These are phyloP conservation scores for Volucella inflata DNA, from an alignment of 2,888 invertebrate species.

Conservation along the genomic window DNA sequence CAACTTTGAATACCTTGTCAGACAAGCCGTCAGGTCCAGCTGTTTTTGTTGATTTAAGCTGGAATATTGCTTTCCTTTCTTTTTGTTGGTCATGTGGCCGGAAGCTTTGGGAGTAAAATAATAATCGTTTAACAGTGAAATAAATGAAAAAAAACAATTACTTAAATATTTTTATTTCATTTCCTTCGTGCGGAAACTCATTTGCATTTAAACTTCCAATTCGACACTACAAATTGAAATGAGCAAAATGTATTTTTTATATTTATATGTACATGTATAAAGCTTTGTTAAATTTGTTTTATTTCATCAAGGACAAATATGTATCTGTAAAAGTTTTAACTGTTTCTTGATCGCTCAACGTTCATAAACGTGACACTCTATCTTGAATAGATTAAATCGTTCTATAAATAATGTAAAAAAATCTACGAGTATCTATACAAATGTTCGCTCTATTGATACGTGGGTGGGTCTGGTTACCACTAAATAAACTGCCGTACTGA, in stretches of 20 bases:
- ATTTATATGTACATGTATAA: no score
- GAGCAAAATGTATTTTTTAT: background rate
- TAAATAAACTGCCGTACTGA: background rate
- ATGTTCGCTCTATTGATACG: background rate
- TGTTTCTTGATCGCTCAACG: background rate
- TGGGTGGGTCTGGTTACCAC: constrained; percentile 1
- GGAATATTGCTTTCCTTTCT: no score
- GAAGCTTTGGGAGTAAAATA: no score
- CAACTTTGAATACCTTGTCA: no score
- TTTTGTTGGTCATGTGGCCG: no score
- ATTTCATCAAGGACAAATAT: background rate
- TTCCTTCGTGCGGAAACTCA: no score
- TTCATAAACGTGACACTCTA: constrained; percentile 33
- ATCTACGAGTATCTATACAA: background rate
- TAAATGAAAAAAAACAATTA: no score
- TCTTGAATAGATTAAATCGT: constrained; percentile 28
- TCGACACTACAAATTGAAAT: background rate
- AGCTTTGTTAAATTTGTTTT: background rate
- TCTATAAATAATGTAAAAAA: constrained; percentile 33
- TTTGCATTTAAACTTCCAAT: background rate
- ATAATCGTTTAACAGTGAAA: no score
- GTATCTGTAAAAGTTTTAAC: background rate
- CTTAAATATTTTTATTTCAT: no score
- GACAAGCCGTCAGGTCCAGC: no score
- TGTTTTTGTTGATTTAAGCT: no score